Evolutionary conservation across 2,797 vertebrate genomes (phyloP).

Genomic region (Helarctos malayanus): DNA sequence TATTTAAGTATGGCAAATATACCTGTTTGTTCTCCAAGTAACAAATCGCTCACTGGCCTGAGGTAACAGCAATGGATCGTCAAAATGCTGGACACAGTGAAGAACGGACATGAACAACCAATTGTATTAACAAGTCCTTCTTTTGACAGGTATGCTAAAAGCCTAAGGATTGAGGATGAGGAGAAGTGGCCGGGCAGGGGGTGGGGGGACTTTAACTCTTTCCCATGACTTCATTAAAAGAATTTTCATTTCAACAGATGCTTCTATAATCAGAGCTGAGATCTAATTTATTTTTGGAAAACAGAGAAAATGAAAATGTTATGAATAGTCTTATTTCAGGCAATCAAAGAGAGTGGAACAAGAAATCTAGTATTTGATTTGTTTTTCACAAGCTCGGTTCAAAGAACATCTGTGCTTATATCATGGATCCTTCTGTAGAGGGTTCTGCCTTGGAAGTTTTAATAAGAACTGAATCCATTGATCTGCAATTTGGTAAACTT

Average conservation of each 20-base stretch:
- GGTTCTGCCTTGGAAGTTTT: slow-evolving; percentile 78
- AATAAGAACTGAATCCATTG: slow-evolving; percentile 75
- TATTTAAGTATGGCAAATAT: slow-evolving; percentile 77
- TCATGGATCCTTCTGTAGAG: slow-evolving; percentile 32
- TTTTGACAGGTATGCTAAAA: slow-evolving; percentile 70
- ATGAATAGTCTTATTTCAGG: slow-evolving; percentile 78
- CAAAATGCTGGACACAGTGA: slow-evolving; percentile 33
- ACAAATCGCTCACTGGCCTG: slow-evolving; percentile 31
- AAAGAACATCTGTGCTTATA: slow-evolving; percentile 75
- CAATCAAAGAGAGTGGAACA: slow-evolving; percentile 79
- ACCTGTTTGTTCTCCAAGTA: slow-evolving; percentile 64
- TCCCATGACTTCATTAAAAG: slow-evolving; percentile 62
- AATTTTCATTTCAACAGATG: slow-evolving; percentile 73
- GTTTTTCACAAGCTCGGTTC: slow-evolving; percentile 78
- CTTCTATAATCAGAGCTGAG: slow-evolving; percentile 73
- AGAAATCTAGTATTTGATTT: slow-evolving; percentile 83
- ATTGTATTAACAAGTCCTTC: slow-evolving; percentile 6
- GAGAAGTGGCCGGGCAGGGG: not conserved
- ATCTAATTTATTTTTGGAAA: slow-evolving; percentile 83
- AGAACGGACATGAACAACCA: slow-evolving; percentile 44
- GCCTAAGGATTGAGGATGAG: not conserved
- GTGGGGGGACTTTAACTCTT: slow-evolving; percentile 60
- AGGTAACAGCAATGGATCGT: slow-evolving; percentile 46
- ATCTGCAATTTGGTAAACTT: slow-evolving; percentile 82
- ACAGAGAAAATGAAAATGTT: slow-evolving; percentile 74